These are phyloP conservation scores for Hyposoter didymator DNA, from an alignment of 2,888 invertebrate species.

Conservation along the genomic window DNA sequence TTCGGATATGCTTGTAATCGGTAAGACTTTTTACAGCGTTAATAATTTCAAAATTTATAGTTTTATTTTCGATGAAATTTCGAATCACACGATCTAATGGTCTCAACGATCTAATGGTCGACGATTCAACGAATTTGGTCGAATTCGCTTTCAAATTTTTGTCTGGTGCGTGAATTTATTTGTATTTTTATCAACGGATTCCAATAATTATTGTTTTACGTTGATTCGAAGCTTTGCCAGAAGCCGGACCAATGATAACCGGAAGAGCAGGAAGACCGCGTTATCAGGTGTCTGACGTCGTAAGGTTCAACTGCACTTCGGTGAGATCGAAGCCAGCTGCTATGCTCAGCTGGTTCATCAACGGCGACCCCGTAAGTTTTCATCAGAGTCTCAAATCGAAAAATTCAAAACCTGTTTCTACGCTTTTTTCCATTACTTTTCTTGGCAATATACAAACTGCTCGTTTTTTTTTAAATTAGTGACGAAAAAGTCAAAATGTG, in stretches of 20 bases:
- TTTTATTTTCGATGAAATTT: not conserved
- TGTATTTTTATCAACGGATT: not conserved
- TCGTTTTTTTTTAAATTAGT: no score
- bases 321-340: conserved; percentile 93
- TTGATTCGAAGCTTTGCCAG: conserved; percentile 89
- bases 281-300: conserved; percentile 93
- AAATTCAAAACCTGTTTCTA: not conserved
- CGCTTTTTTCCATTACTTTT: no score
- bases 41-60: not conserved
- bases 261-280: conserved; percentile 89
- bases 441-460: no score
- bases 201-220: not conserved
- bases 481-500: no score
- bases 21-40: conserved; percentile 81
- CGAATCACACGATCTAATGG: not conserved
- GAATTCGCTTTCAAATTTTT: not conserved
- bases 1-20: conserved; percentile 90
- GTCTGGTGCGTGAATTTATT: not conserved
- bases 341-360: conserved; percentile 94
- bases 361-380: conserved; percentile 89
- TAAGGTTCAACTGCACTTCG: conserved; percentile 94
- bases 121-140: not conserved
- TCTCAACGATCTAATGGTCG: not conserved
- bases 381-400: not conserved
- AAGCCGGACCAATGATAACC: conserved; percentile 92